Base-by-base conservation (phyloP, 1,140 invertebrate genomes). In the Platyura marginata region DNA sequence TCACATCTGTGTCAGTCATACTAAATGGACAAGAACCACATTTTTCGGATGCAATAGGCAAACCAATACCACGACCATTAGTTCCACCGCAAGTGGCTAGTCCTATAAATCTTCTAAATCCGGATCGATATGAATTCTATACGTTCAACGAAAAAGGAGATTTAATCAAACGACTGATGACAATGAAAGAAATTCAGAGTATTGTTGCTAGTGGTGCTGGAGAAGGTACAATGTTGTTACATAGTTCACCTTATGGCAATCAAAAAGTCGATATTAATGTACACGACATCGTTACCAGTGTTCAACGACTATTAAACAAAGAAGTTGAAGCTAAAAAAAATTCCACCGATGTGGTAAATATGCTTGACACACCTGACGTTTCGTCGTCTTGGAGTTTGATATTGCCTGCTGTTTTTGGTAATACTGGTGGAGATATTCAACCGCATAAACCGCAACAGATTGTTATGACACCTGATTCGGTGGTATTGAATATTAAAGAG, bases 91-190 rank as follows among this genome's bases (percentile, higher is more conserved):
- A 71, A 41, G 67, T 77, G 3, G 79, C 77, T n/a, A 84, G 80
- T 42, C 81, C 82, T 3, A 77, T 76, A 1, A 74, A 77, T 49
- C 62, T 86, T 3, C 57, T 84, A 3, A 75, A 76, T 46, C 83
- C 81, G 3, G 82, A 86, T 52, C 66, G 74, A 61, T 86, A 85
- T 61, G 80, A 85, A 57, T 86, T 85, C 55, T 86, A 84, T 51
- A 85, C 82, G 1, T 82, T 85, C 50, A 77, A 85, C 51, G 78
- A 83, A 49, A 74, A 74, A 35, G 82, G 82, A 19, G 79, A 86
- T 51, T 66, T 86, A 19, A 73, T 86, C 1, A 84, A 81, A 51
- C 68, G 77, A 47, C 65, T 85, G 22, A 86, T 87, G 83, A 83
- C 80, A 21, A 63, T 83, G 49, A 69, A 81, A 49, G 79, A 87